These are phyloP conservation scores for Drosophila tripunctata DNA, from an alignment of 2,888 invertebrate genomes.

Conservation along the genomic window DNA sequence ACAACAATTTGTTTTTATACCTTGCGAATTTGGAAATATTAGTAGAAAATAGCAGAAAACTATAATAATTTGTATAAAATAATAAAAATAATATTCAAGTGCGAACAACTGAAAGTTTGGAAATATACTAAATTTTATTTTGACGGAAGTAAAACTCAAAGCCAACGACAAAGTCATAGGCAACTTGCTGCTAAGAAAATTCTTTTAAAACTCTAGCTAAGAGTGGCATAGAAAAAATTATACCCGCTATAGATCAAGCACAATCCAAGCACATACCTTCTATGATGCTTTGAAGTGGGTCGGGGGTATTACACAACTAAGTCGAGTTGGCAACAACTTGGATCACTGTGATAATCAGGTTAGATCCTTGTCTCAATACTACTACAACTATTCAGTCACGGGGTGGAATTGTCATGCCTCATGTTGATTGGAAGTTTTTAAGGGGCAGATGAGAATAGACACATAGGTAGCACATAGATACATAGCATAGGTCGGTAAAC, in stretches of 20 bases:
- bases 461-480: conserved; percentile 17
- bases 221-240: too few relatives aligned
- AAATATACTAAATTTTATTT: too few relatives aligned
- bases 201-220: too few relatives aligned
- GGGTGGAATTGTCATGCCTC: conserved; percentile 4
- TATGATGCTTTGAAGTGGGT: too few relatives aligned
- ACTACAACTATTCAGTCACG: conserved; percentile 2
- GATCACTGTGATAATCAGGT: conserved; percentile 30
- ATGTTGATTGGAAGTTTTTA: background rate
- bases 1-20: background rate
- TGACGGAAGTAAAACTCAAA: too few relatives aligned
- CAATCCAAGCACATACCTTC: too few relatives aligned
- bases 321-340: conserved; percentile 2
- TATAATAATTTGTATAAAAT: background rate
- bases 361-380: conserved; percentile 30
- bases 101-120: conserved; percentile 12
- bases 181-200: background rate
- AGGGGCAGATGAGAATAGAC: conserved; percentile 3
- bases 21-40: conserved; percentile 5
- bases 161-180: background rate
- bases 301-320: conserved; percentile 9
- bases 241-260: too few relatives aligned
- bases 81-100: conserved; percentile 3
- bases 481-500: background rate
- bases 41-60: background rate